Percentiles rank a stretch among this genome's conserved stretches.
Evolutionary conservation across 1,140 invertebrate species (phyloP).

Genomic region (Cephus cinctus): DNA sequence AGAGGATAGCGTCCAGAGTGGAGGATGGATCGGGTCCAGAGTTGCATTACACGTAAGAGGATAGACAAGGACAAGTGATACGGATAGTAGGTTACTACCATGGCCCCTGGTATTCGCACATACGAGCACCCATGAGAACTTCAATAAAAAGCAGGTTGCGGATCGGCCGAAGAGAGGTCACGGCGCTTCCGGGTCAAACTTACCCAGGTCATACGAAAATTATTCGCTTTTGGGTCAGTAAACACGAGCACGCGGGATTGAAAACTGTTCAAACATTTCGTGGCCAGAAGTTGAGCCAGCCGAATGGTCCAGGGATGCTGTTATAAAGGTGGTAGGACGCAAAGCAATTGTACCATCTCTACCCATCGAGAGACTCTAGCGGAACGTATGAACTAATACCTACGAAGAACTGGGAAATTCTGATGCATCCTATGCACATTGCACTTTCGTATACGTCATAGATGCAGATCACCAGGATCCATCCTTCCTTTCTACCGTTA

Average conservation of each 20-base stretch:
- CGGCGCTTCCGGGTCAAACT: slow-evolving; percentile 14
- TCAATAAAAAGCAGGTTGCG: slow-evolving; percentile 12
- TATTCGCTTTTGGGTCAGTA: slow-evolving; percentile 23
- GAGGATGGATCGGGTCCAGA: no score
- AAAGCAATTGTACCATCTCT: no score
- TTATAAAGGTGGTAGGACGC: no score
- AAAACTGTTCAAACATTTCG: neutral
- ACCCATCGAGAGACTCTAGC: no score
- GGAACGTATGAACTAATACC: no score
- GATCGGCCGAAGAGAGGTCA: slow-evolving; percentile 3
- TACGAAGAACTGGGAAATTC: neutral
- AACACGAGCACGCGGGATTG: slow-evolving; percentile 6
- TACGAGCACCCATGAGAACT: slow-evolving; percentile 1
- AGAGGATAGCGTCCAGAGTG: neutral
- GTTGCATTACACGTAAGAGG: no score
- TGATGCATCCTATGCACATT: no score
- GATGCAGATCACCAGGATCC: no score
- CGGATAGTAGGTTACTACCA: neutral
- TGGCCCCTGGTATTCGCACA: slow-evolving; percentile 6
- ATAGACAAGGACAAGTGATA: neutral
- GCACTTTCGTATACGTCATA: no score
- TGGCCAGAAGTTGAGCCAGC: no score
- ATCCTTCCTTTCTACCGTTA: no score
- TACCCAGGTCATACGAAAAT: slow-evolving; percentile 16
- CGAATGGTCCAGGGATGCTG: no score